These are phyloP conservation scores for Pipistrellus pipistrellus DNA, from an alignment of 2,797 vertebrate genomes.

Conservation along the genomic window DNA sequence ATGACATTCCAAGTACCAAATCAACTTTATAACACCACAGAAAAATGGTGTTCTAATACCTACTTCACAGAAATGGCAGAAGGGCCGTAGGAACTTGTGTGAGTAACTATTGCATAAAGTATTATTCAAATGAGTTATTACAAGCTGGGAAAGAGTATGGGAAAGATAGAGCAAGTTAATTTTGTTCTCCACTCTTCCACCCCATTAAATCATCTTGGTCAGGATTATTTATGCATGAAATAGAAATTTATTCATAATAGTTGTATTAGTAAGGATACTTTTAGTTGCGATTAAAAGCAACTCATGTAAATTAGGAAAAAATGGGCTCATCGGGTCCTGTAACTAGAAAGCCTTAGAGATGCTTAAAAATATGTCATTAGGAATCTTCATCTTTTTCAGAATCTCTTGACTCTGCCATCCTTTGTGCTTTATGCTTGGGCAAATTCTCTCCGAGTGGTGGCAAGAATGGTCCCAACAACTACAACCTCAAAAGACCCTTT, in stretches of 20 bases:
- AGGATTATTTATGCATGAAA: background rate
- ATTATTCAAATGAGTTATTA: background rate
- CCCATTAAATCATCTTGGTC: background rate
- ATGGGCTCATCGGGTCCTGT: background rate
- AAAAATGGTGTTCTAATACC: background rate
- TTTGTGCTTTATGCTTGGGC: background rate
- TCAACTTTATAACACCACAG: background rate
- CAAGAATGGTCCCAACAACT: background rate
- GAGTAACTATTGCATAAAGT: background rate
- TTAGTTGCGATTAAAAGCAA: slow-evolving; percentile 5
- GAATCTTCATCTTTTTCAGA: background rate
- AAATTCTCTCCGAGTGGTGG: background rate
- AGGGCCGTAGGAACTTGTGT: background rate
- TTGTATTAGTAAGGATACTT: background rate
- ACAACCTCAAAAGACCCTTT: background rate
- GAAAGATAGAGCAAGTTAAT: background rate
- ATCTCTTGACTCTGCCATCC: background rate
- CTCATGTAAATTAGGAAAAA: background rate
- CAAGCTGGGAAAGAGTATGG: background rate
- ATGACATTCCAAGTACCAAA: background rate
- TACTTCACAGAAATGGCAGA: background rate
- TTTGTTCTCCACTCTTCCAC: background rate
- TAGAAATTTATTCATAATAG: slow-evolving; percentile 11
- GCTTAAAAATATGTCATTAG: background rate
- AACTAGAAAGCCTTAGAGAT: slow-evolving; percentile 6